Base-by-base conservation (phyloP, 2,797 vertebrate genomes). In the Rhyacichthys aspro region DNA sequence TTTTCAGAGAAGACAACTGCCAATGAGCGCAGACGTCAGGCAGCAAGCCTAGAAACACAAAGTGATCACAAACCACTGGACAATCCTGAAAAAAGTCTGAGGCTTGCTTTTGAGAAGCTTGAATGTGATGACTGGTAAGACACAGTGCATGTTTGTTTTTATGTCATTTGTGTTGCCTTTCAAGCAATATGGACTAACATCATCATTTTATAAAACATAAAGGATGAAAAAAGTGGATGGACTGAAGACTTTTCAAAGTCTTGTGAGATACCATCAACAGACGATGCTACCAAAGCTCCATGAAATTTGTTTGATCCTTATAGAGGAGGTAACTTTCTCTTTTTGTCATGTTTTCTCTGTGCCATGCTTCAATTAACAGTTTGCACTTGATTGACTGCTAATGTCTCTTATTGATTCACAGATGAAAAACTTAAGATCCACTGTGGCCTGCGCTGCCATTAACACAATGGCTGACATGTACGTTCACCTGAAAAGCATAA, bases 221-320 rank as follows among this genome's bases (percentile, higher is more conserved):
- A 28, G 23, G 23, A 86, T 92, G 85, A 93, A 92, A 83, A 94
- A 93, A 76, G 89, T 93, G 0, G 82, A 90, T 42, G 93, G 93
- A 8, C 60, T 94, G 45, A 91, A 88, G 79, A 82, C 76, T 23
- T 47, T 94, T 39, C 82, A 84, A 63, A 85, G 88, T 34, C 86
- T 94, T 80, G 89, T 87, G 70, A 87, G 82, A 67, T 88, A 90
- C 66, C 93, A 94, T 11, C 56, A 70, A 0, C 72, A 88, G n/a
- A 0, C 84, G 7, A 17, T 94, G 82, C 85, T 70, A 32, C 81
- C 76, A 48, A 91, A 89, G 63, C 84, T 94, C 0, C 93, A 92
- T 3, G 90, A 93, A 63, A 86, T 88, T 5, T 92, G 77, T 61
- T 60, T 91, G 80, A 85, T 87, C 33, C 85, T 94, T 56, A 75